A percentile compares a stretch with the other conserved stretches of the same genome.
phyloP scores from a whole-genome alignment of 2,113 vertebrate genomes.

The Eurystomus gularis region DNA sequence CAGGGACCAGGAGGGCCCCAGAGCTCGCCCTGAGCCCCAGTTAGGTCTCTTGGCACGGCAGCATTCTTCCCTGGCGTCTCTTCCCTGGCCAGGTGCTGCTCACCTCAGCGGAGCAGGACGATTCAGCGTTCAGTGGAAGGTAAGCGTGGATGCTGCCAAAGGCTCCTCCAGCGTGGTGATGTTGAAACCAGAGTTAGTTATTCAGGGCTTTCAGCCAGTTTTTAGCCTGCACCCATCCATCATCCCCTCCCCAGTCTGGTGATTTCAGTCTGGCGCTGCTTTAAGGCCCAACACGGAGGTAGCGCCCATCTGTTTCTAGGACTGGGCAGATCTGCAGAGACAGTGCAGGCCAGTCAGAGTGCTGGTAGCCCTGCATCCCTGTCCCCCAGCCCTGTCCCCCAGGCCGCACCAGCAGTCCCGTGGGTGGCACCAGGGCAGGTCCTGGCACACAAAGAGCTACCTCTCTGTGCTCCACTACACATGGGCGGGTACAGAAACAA shows the following conservation, averaged over 20 bases:
- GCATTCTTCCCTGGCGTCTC: neutral
- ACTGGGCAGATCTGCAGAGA: neutral
- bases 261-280: neutral
- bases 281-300: neutral
- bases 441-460: neutral
- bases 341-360: neutral
- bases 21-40: neutral
- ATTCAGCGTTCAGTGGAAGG: neutral
- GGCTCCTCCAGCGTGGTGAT: neutral
- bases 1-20: neutral
- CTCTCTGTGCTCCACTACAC: neutral
- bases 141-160: neutral
- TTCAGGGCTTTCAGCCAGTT: neutral
- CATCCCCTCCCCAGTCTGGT: neutral
- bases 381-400: neutral
- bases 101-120: neutral
- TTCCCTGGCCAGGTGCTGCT: neutral
- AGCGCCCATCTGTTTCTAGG: neutral
- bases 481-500: rapidly evolving
- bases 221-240: conserved; percentile 4
- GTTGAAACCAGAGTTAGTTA: neutral
- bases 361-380: neutral
- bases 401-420: rapidly evolving
- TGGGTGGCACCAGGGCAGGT: neutral
- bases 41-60: neutral